Conservation (phyloP, 2,888 invertebrate genomes). For the Toxonevra muliebris region DNA sequence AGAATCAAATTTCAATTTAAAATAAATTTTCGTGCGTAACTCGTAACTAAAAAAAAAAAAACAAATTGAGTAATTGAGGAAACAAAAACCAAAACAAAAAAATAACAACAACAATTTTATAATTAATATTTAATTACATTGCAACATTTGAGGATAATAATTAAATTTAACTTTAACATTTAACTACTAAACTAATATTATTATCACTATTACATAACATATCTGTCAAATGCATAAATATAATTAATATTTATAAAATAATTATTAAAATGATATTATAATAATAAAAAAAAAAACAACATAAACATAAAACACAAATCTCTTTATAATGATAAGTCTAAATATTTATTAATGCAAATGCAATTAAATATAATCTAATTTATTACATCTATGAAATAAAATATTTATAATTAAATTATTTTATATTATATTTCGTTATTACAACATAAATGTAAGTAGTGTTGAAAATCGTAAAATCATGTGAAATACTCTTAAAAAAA, state of each 20-base stretch:
- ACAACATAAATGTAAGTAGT: slow-evolving; percentile 19
- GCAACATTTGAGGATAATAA: too few species aligned
- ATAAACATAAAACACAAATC: neutral
- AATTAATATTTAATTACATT: too few species aligned
- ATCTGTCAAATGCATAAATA: slow-evolving; percentile 8
- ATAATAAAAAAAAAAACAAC: neutral
- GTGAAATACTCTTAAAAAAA: neutral
- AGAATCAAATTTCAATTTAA: too few species aligned
- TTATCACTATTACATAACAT: slow-evolving; percentile 9
- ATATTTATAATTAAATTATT: slow-evolving; percentile 14
- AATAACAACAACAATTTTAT: too few species aligned
- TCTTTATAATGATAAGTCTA: neutral
- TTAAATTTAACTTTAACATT: too few species aligned
- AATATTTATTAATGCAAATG: slow-evolving; percentile 7
- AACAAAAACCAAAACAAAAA: too few species aligned
- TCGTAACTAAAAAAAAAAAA: too few species aligned
- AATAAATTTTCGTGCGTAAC: too few species aligned
- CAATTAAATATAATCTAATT: slow-evolving; percentile 22
- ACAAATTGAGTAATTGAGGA: too few species aligned
- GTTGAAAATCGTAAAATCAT: slow-evolving; percentile 12
- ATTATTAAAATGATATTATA: neutral
- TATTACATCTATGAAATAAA: slow-evolving; percentile 6
- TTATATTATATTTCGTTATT: neutral
- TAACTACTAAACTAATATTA: neutral
- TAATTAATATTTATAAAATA: neutral